Percentiles rank a stretch among this genome's conserved stretches.
phyloP scores from a whole-genome alignment of 2,113 vertebrate species.

The Mus spicilegus region DNA sequence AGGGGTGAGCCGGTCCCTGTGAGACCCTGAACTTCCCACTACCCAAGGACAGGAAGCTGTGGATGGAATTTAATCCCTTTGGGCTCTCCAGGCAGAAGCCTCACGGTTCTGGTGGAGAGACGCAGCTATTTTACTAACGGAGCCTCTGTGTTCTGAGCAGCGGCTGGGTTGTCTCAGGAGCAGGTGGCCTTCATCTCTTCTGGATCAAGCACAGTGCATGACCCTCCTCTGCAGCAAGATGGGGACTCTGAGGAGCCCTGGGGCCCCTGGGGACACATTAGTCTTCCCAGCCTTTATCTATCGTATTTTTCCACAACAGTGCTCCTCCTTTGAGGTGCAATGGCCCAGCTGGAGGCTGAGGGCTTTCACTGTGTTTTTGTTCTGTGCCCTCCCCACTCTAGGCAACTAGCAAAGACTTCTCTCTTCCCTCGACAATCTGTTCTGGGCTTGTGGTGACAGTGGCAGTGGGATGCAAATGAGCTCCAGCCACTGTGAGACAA shows the following conservation, averaged over 20 bases:
- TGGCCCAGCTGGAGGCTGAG: conserved; percentile 61
- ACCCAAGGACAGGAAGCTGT: background rate
- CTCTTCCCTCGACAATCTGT: background rate
- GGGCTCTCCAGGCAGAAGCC: background rate
- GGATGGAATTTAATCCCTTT: background rate
- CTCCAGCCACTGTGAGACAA: background rate
- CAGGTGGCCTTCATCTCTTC: conserved; percentile 70
- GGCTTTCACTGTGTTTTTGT: conserved; percentile 10
- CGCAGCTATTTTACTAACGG: conserved; percentile 7
- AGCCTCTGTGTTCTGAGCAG: background rate
- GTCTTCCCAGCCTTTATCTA: conserved; percentile 75
- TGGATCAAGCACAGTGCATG: conserved; percentile 14
- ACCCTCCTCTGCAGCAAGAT: conserved; percentile 5
- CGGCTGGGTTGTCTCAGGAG: conserved; percentile 1
- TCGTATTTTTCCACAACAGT: conserved; percentile 78
- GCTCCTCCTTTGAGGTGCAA: conserved; percentile 71
- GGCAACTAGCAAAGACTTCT: background rate
- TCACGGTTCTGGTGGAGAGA: background rate
- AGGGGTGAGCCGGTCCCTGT: background rate
- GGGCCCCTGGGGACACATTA: conserved; percentile 69
- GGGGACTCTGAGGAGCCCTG: conserved; percentile 38
- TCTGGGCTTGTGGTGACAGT: background rate
- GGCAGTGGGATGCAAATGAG: background rate
- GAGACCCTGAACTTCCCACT: background rate
- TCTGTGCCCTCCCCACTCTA: background rate